A percentile compares a stretch with the other conserved stretches of the same genome.
Evolutionary conservation across 2,888 invertebrate genomes (phyloP).

Genomic region (Charanyca ferruginea): DNA sequence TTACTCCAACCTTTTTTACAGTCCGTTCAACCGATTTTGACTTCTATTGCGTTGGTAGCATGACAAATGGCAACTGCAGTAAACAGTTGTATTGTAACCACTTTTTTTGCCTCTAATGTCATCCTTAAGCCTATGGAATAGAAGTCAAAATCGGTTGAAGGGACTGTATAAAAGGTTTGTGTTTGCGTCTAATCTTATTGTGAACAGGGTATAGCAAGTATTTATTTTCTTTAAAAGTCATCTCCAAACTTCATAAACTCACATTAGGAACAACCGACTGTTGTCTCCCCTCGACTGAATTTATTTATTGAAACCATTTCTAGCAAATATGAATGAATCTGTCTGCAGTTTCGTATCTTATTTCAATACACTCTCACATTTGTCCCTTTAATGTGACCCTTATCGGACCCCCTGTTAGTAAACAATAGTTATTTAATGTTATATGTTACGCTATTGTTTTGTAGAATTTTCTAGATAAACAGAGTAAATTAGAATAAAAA

Average conservation of each 20-base stretch:
- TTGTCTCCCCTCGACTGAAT: slow-evolving; percentile 33
- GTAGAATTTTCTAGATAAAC: neutral
- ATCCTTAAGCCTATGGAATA: no score
- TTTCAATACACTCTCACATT: slow-evolving; percentile 45
- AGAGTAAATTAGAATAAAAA: neutral
- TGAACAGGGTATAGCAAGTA: neutral
- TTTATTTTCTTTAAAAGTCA: slow-evolving; percentile 7
- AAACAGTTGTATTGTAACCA: no score
- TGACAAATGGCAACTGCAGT: no score
- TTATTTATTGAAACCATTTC: slow-evolving; percentile 52
- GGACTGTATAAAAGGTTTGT: no score
- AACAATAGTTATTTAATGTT: slow-evolving; percentile 38
- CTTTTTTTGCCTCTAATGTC: no score
- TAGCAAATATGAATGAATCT: slow-evolving; percentile 45
- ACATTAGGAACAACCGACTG: slow-evolving; percentile 30
- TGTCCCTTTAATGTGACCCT: slow-evolving; percentile 36
- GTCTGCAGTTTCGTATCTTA: slow-evolving; percentile 51
- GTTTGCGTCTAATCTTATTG: no score
- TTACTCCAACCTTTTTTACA: no score
- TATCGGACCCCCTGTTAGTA: slow-evolving; percentile 39
- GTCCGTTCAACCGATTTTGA: no score
- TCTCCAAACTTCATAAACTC: slow-evolving; percentile 25
- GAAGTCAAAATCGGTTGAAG: no score
- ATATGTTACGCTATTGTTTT: slow-evolving; percentile 10
- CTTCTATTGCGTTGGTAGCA: no score